phyloP scores from a whole-genome alignment of 2,888 invertebrate genomes.

The Stegana nigrithorax region DNA sequence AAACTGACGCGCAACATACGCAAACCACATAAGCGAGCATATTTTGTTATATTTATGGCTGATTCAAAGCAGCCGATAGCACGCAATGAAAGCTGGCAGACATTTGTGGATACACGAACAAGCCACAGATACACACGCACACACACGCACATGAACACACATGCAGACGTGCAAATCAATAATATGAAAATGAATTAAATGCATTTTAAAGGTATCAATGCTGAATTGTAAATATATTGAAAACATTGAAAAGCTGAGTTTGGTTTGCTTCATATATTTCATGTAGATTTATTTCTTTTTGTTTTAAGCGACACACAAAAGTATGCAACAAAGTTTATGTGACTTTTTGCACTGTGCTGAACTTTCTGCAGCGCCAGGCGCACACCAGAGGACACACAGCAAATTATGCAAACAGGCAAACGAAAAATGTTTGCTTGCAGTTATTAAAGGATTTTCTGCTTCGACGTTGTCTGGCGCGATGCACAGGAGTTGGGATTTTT shows the following conservation, averaged over 20 bases:
- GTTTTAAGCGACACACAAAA: constrained; percentile 23
- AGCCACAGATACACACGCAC: background rate
- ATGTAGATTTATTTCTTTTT: too few relatives aligned
- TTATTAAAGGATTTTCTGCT: constrained; percentile 12
- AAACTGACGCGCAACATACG: constrained; percentile 7
- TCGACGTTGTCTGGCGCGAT: too few relatives aligned
- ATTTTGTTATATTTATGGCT: background rate
- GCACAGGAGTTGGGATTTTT: too few relatives aligned
- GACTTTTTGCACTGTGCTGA: constrained; percentile 36
- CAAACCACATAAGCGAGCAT: background rate
- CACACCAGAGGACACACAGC: background rate
- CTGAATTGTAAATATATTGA: too few relatives aligned
- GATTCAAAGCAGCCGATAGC: constrained; percentile 15
- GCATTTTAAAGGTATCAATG: background rate
- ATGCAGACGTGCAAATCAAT: constrained; percentile 1
- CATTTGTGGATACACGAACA: too few relatives aligned
- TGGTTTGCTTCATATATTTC: too few relatives aligned
- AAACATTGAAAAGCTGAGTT: too few relatives aligned
- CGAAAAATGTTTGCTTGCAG: constrained; percentile 6
- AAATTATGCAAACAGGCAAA: constrained; percentile 13
- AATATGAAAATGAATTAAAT: background rate
- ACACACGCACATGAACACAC: background rate
- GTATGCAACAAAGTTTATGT: constrained; percentile 34
- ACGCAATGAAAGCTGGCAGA: constrained; percentile 10
- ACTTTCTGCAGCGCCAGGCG: background rate